These are phyloP conservation scores for Noctilio leporinus DNA, from an alignment of 2,113 vertebrate genomes.

Conservation along the genomic window DNA sequence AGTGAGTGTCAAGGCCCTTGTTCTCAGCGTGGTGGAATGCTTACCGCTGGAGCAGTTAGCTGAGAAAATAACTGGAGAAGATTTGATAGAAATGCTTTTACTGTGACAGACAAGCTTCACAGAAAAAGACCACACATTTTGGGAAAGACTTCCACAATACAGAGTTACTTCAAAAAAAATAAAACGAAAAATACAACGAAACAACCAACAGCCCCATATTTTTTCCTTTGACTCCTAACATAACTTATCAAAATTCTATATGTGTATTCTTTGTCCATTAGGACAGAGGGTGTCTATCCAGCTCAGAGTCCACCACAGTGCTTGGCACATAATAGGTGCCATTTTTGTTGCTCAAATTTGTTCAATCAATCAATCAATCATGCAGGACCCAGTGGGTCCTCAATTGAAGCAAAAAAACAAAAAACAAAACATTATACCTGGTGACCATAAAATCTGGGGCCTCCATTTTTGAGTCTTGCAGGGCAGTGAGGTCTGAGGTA, in stretches of 20 bases:
- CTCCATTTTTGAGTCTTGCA: neutral
- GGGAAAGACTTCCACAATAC: neutral
- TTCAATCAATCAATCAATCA: neutral
- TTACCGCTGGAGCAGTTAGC: neutral
- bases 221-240: neutral
- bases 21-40: neutral
- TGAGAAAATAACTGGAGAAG: neutral
- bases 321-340: neutral
- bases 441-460: neutral
- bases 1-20: neutral
- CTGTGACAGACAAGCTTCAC: neutral
- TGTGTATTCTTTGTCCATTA: neutral
- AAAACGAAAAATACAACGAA: neutral
- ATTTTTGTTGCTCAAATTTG: neutral
- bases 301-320: neutral
- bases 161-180: neutral
- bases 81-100: neutral
- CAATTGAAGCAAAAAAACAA: neutral
- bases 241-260: neutral
- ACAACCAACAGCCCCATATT: neutral
- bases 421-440: neutral
- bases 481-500: neutral
- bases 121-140: neutral
- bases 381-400: neutral
- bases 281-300: neutral